Conservation (phyloP, 1,140 invertebrate species). For the Trachymyrmex cornetzi region DNA sequence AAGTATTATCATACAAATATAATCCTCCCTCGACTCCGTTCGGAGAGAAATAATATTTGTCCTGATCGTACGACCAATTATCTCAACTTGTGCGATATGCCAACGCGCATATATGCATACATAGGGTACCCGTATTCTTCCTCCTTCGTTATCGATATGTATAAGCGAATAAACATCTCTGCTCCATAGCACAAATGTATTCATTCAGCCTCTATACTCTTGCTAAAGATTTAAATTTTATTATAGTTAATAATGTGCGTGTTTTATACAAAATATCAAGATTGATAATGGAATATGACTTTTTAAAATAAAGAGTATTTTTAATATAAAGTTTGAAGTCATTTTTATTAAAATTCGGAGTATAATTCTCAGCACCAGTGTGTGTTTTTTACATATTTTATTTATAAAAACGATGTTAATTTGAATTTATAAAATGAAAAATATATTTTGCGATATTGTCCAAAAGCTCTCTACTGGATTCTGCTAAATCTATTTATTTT, state of each 20-base stretch:
- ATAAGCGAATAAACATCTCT: slow-evolving; percentile 21
- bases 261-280: slow-evolving; percentile 8
- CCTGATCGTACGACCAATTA: slow-evolving; percentile 75
- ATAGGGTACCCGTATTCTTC: slow-evolving; percentile 10
- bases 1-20: slow-evolving; percentile 79
- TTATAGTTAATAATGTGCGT: background rate
- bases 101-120: slow-evolving; percentile 49
- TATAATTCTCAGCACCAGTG: background rate
- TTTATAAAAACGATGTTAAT: background rate
- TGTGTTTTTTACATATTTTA: background rate
- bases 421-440: background rate
- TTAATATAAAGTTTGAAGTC: background rate
- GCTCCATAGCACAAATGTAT: background rate
- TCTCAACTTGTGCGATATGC: slow-evolving; percentile 74
- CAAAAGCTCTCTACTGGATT: background rate
- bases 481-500: background rate
- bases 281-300: background rate
- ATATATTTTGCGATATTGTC: background rate
- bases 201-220: background rate
- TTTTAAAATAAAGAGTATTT: background rate
- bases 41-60: slow-evolving; percentile 75
- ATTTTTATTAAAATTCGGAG: background rate
- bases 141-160: slow-evolving; percentile 6
- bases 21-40: slow-evolving; percentile 67
- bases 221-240: background rate